Evolutionary conservation across 37 sponge, comb jelly and placozoan genomes (phyloP), one percentile per base, ranked within the genome.

Genomic region (Agelas oroides): DNA sequence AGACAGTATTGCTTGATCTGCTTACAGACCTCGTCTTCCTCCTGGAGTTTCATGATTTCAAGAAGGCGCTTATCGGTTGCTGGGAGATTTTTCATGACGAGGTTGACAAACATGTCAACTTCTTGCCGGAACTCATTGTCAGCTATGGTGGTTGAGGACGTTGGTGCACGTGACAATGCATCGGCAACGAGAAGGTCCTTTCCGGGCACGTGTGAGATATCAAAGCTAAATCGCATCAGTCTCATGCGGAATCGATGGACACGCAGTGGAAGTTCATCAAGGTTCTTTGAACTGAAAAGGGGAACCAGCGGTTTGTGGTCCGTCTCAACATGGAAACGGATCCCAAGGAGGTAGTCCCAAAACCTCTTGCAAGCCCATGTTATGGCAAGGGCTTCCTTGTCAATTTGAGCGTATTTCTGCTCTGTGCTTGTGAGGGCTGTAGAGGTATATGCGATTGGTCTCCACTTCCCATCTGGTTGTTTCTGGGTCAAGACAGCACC

Each of bases 241-340:
- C 67, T 57, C 16, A 85, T 33, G 65, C 70, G 58, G 39, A 85
- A 85, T 15, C 86, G 30, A 19, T 70, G 78, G 18, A 77, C 78
- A 23, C 71, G 41, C 19, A 25, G 38, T 54, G 86, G 86, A 23
- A 86, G 53, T 31, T 21, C 33, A 64, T 86, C 86, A 16, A 86
- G 61, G 20, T 20, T n/a, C 60, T 86, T 86, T 24, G 78, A 37
- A 20, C 59, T 39, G 19, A 86, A 38, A n/a, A 86, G 56, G 19
- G 70, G 71, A 14, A 86, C 87, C 53, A 86, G 67, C 13, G 87
- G 87, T 71, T 86, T 86, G 53, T 86, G 79, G 62, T 86, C 87
- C 0, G 79, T 86, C 57, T 86, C 25, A 18, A 86, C 12, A 5
- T 33, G 40, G 53, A 86, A 86, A 1, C 25, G 60, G 16, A 39